Percentiles rank a stretch among this genome's conserved stretches.
These are phyloP conservation scores for Onychomys arenicola DNA, from an alignment of 2,797 vertebrate species.

Conservation along the genomic window DNA sequence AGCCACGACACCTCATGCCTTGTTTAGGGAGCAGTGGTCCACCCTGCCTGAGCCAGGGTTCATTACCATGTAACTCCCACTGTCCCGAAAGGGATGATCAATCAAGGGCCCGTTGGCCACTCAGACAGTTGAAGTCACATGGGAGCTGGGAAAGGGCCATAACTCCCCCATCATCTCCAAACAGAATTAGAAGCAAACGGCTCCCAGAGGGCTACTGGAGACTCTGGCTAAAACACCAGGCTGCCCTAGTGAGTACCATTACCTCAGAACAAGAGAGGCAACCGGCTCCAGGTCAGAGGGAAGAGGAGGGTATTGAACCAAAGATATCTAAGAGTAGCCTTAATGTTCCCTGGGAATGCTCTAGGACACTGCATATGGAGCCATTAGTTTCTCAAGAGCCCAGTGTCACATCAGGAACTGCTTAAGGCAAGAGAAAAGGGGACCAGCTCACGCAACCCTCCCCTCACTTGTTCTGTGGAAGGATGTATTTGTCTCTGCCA, in stretches of 20 bases:
- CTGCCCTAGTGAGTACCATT: background rate
- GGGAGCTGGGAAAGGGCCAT: accelerated
- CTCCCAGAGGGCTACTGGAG: background rate
- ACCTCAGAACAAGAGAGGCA: background rate
- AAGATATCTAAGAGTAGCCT: background rate
- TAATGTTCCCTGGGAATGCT: background rate
- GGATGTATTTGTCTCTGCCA: background rate
- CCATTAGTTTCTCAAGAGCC: background rate
- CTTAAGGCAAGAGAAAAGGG: background rate
- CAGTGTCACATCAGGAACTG: accelerated
- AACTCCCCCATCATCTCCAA: background rate
- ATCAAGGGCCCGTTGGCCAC: conserved; percentile 16
- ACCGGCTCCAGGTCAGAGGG: background rate
- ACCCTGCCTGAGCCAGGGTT: background rate
- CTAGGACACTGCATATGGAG: background rate
- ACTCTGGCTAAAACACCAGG: background rate
- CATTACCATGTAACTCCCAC: conserved; percentile 62
- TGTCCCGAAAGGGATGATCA: conserved; percentile 54
- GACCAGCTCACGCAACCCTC: background rate
- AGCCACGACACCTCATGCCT: background rate
- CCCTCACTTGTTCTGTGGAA: background rate
- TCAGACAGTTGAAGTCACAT: conserved; percentile 60
- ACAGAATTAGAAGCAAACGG: background rate
- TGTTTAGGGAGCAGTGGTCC: conserved; percentile 15
- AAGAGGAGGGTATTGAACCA: background rate